These are phyloP conservation scores for Clupea harengus DNA, from an alignment of 2,113 vertebrate genomes.

Conservation along the genomic window DNA sequence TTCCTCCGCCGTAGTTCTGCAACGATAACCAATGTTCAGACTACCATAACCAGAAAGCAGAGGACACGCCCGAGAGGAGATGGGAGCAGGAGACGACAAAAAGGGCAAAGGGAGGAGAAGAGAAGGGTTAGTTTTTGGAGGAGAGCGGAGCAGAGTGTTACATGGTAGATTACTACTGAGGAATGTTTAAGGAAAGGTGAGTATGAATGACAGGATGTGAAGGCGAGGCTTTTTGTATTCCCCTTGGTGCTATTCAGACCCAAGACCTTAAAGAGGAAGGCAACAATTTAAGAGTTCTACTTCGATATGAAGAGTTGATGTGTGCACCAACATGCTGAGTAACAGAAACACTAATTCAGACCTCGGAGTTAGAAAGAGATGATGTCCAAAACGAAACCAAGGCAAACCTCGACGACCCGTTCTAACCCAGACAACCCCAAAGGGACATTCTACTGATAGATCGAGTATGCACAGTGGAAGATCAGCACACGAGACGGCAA, in stretches of 20 bases:
- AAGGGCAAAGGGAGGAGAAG: slow-evolving; percentile 34
- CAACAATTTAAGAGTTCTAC: neutral
- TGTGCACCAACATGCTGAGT: neutral
- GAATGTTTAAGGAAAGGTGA: neutral
- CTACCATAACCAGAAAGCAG: slow-evolving; percentile 57
- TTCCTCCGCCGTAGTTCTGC: slow-evolving; percentile 85
- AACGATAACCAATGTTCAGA: slow-evolving; percentile 81
- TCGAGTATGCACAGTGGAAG: neutral
- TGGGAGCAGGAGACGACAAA: slow-evolving; percentile 36
- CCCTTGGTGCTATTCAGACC: neutral
- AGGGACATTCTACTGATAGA: neutral
- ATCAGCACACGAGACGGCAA: neutral
- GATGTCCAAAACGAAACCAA: neutral
- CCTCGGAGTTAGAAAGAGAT: neutral
- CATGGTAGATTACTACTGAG: neutral
- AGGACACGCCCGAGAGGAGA: slow-evolving; percentile 26
- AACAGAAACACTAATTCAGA: neutral
- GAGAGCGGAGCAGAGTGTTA: neutral
- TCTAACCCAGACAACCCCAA: neutral
- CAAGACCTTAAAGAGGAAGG: neutral
- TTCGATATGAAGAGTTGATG: neutral
- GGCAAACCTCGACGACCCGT: neutral
- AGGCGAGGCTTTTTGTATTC: neutral
- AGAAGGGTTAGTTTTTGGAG: slow-evolving; percentile 22
- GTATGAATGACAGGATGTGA: neutral